These are phyloP conservation scores for Cremastobaeus sp. DNA, from an alignment of 2,888 invertebrate species.

Conservation along the genomic window DNA sequence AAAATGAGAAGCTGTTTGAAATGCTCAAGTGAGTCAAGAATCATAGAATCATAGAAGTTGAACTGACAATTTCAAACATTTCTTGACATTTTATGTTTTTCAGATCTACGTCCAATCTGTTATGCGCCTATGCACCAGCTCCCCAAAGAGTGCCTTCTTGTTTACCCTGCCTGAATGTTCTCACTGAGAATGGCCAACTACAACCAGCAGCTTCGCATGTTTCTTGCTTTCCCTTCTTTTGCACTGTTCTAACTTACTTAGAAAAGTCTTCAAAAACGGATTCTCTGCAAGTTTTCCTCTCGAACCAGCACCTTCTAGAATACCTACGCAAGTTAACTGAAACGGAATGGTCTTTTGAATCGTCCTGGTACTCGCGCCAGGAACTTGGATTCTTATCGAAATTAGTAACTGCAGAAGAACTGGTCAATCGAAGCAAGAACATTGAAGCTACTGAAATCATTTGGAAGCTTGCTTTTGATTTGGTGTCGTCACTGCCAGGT, in stretches of 20 bases:
- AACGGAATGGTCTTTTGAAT: conserved; percentile 71
- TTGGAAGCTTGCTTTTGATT: conserved; percentile 72
- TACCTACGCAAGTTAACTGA: conserved; percentile 68
- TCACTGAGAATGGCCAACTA: conserved; percentile 78
- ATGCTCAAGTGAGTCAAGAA: conserved; percentile 66
- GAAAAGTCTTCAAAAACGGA: conserved; percentile 57
- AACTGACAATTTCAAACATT: conserved; percentile 1
- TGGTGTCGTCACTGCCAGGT: conserved; percentile 72
- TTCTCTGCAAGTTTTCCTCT: conserved; percentile 52
- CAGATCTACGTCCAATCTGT: conserved; percentile 78
- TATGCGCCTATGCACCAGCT: conserved; percentile 76
- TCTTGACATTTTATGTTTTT: conserved; percentile 7
- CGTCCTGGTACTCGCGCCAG: conserved; percentile 73
- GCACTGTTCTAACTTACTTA: conserved; percentile 66
- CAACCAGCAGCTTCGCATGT: conserved; percentile 78
- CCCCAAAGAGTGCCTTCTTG: conserved; percentile 78
- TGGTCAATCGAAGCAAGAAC: conserved; percentile 10
- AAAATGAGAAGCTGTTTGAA: conserved; percentile 66
- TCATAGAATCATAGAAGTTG: not conserved
- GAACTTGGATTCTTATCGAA: conserved; percentile 70
- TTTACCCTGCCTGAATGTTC: conserved; percentile 78
- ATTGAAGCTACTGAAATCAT: conserved; percentile 60
- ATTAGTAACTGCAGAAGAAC: conserved; percentile 65
- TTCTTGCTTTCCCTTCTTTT: conserved; percentile 79
- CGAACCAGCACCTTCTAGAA: conserved; percentile 63